Base-by-base conservation (phyloP, 2,888 invertebrate species). In the Hyposoter didymator region DNA sequence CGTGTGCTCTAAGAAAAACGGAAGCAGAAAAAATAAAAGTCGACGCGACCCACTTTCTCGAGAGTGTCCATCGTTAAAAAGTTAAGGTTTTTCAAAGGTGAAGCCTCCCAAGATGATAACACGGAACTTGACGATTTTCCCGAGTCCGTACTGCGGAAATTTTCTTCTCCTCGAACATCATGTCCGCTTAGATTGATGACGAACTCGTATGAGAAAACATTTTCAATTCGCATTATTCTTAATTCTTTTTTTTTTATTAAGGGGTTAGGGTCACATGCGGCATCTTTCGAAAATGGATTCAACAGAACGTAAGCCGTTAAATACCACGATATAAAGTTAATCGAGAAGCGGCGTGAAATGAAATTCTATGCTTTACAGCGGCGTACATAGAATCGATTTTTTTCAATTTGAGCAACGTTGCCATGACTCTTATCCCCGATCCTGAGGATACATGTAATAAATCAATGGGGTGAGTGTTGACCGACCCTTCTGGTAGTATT, bases 61-160 rank as follows among this genome's bases (percentile, higher is more conserved):
- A 67, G 55, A 75, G 75, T 73, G 76, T 80, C 47, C 72, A 67
- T 79, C 83, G 75, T 85, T 83, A 67, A 49, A 76, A 80, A 85
- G 73, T 82, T 83, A 67, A 52, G 67, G 59, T 82, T 80, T 82
- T 74, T 67, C 64, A 45, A 78, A 83, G 43, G 72, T 49, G 75
- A 64, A 76, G 75, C 72, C 39, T 76, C 66, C 67, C 19, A 72
- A 66, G 67, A 76, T 80, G 69, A 59, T 83, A 83, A 76, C 32
- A 49, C 45, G 73, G 70, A 80, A 28, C 79, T 59, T 76, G 72
- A 80, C 52, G 67, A 49, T 83, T 73, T 62, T 73, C 32, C 52
- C 32, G 14, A 70, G 32, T 32, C 32, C n/a, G 66, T 59, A 28
- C 59, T 59, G 59, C 59, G 28, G 5, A 28, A 28, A 59, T 28